Conservation (phyloP, 2,113 vertebrate genomes). For the Psilopogon haemacephalus region DNA sequence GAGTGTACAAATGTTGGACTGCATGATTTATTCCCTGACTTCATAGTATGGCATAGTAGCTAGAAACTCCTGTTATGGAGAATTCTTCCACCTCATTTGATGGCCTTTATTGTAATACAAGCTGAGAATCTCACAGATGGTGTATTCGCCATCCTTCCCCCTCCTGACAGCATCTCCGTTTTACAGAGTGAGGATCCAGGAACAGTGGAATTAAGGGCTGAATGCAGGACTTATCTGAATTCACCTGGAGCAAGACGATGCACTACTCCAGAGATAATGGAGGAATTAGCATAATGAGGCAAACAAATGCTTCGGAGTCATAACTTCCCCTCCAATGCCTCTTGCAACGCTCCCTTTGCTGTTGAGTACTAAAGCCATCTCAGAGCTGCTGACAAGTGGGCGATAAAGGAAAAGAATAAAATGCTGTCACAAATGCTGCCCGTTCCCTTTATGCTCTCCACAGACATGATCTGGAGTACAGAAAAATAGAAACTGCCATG, state of each 20-base stretch:
- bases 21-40: not conserved
- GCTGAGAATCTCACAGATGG: not conserved
- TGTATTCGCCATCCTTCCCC: not conserved
- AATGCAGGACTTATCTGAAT: not conserved
- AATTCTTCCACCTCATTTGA: not conserved
- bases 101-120: not conserved
- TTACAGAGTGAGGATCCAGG: not conserved
- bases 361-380: not conserved
- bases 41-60: not conserved
- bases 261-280: not conserved
- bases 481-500: not conserved
- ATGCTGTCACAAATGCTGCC: not conserved
- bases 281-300: conserved; percentile 33
- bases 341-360: not conserved
- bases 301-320: not conserved
- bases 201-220: not conserved
- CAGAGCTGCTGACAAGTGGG: not conserved
- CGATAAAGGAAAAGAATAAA: conserved; percentile 19
- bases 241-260: conserved; percentile 24
- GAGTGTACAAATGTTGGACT: not conserved
- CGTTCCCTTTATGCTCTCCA: not conserved
- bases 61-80: not conserved
- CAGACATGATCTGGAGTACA: not conserved
- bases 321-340: conserved; percentile 12
- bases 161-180: not conserved